Percentiles rank a stretch among this genome's conserved stretches.
phyloP scores from a whole-genome alignment of 1,140 invertebrate species.

The Aphelenchoides fujianensis region DNA sequence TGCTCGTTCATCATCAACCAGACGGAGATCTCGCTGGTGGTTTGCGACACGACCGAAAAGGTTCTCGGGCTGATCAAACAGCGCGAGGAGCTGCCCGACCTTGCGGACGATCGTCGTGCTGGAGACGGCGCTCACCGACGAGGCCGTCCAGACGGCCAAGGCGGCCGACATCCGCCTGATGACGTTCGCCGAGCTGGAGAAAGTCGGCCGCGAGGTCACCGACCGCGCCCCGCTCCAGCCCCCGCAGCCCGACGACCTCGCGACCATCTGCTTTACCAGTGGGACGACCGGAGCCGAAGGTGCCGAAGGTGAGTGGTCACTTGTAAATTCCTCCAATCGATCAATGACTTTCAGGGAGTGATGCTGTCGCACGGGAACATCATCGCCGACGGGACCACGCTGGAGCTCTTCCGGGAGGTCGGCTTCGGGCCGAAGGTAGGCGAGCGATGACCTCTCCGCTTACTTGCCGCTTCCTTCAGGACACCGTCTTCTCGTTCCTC shows the following conservation, averaged over 20 bases:
- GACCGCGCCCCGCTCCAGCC: constrained; percentile 65
- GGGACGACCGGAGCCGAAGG: too few species aligned
- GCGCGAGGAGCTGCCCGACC: constrained; percentile 73
- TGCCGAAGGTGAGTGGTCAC: too few species aligned
- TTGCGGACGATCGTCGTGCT: constrained; percentile 79
- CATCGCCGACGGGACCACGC: constrained; percentile 76
- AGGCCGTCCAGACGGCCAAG: constrained; percentile 75
- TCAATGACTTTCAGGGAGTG: too few species aligned
- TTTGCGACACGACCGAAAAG: constrained; percentile 82
- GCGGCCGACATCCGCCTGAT: constrained; percentile 77
- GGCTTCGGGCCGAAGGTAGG: constrained; percentile 68
- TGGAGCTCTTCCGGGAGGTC: constrained; percentile 47
- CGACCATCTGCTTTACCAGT: constrained; percentile 92
- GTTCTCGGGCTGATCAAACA: constrained; percentile 75
- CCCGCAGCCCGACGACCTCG: constrained; percentile 77
- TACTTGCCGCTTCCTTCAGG: too few species aligned
- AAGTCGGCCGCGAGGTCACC: constrained; percentile 67
- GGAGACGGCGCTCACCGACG: constrained; percentile 69
- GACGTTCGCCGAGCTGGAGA: constrained; percentile 81
- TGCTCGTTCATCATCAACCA: constrained; percentile 94
- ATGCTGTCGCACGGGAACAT: constrained; percentile 92
- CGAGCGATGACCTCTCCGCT: constrained; percentile 69
- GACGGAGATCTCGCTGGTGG: constrained; percentile 67
- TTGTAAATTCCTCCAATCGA: too few species aligned
- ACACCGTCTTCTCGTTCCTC: too few species aligned